Evolutionary conservation across 92 coral and sea anemone species (phyloP).

Genomic region (Paramuricea clavata): DNA sequence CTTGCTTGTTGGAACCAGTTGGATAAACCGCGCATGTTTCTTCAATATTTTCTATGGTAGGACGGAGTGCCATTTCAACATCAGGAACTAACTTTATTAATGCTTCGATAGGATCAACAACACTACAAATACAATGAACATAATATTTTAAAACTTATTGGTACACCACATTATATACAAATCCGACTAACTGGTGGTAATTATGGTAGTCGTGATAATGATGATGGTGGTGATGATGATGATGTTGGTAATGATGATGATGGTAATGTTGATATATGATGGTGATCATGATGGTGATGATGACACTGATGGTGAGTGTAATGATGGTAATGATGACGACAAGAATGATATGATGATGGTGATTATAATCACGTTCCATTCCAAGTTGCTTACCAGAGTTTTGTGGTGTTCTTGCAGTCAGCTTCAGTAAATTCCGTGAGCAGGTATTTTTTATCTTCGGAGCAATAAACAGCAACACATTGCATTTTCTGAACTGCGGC

Average conservation of each 20-base stretch:
- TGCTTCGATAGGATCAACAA: background rate
- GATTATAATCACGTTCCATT: background rate
- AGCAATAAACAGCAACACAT: constrained; percentile 23
- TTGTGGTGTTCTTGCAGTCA: background rate
- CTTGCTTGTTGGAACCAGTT: background rate
- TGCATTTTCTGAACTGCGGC: background rate
- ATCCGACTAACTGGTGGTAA: no score
- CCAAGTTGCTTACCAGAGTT: background rate
- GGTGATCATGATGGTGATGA: background rate
- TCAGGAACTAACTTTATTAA: background rate
- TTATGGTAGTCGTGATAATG: no score
- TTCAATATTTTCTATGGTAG: background rate
- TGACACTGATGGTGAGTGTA: background rate
- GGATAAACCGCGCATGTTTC: background rate
- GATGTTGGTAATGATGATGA: background rate
- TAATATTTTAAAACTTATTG: no score
- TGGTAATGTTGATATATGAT: no score
- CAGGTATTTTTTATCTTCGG: constrained; percentile 15
- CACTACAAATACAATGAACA: background rate
- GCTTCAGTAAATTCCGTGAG: background rate
- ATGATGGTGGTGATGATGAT: no score
- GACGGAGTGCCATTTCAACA: background rate
- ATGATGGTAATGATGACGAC: background rate
- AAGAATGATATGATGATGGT: no score
- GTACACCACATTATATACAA: no score